Evolutionary conservation across 2,888 invertebrate species (phyloP).

Genomic region (Pachliopta kotzebuea): DNA sequence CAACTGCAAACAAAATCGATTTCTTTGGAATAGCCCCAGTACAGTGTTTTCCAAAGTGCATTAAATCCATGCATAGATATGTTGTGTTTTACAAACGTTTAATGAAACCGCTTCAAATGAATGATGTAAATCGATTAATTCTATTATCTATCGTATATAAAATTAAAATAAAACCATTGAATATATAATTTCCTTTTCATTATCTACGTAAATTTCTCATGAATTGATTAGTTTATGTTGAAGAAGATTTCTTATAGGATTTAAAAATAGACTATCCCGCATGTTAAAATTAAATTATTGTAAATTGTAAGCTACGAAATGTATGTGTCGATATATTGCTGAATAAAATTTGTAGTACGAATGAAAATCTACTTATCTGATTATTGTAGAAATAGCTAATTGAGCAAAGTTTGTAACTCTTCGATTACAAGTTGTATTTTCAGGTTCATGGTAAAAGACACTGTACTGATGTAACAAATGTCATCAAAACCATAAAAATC

Average conservation of each 20-base stretch:
- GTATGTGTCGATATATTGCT: too few species aligned
- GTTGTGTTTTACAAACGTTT: conserved; percentile 20
- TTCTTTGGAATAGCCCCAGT: conserved; percentile 12
- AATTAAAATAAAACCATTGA: conserved; percentile 9
- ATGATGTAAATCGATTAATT: conserved; percentile 17
- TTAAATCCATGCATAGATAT: conserved; percentile 32
- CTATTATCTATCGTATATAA: conserved; percentile 6
- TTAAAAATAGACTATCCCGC: background rate
- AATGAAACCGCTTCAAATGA: conserved; percentile 15
- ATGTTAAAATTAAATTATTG: too few species aligned
- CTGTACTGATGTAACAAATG: too few species aligned
- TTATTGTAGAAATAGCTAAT: too few species aligned
- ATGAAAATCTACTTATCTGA: too few species aligned
- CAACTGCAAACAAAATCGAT: conserved; percentile 18
- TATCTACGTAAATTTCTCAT: conserved; percentile 12
- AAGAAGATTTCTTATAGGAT: conserved; percentile 9
- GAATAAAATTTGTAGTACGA: too few species aligned
- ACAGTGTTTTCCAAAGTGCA: conserved; percentile 18
- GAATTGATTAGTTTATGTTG: conserved; percentile 9
- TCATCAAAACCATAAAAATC: too few species aligned
- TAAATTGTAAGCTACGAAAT: too few species aligned
- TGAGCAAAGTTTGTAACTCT: too few species aligned
- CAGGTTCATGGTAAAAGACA: too few species aligned
- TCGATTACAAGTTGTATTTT: too few species aligned
- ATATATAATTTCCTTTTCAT: conserved; percentile 7